phyloP scores from a whole-genome alignment of 2,888 invertebrate genomes.

The Diploptera punctata region DNA sequence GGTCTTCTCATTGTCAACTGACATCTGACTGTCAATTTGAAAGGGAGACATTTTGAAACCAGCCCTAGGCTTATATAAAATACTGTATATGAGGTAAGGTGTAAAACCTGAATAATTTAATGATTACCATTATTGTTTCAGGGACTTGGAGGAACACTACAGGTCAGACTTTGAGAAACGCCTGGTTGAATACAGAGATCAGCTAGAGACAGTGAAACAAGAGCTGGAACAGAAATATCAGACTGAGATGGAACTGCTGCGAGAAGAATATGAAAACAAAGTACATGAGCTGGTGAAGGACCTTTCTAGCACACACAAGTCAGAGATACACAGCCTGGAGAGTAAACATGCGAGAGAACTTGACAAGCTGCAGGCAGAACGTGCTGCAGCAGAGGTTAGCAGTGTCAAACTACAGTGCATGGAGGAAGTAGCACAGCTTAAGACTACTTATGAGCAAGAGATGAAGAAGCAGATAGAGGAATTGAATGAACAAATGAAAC shows the following conservation, averaged over 20 bases:
- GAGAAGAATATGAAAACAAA: slow-evolving; percentile 53
- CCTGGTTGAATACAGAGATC: slow-evolving; percentile 46
- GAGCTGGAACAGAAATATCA: slow-evolving; percentile 57
- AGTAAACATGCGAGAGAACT: slow-evolving; percentile 60
- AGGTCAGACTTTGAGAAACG: slow-evolving; percentile 33
- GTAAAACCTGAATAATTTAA: no score
- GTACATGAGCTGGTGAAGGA: slow-evolving; percentile 51
- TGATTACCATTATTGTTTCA: no score
- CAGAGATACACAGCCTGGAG: slow-evolving; percentile 57
- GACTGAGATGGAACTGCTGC: slow-evolving; percentile 52
- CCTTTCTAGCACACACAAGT: slow-evolving; percentile 57
- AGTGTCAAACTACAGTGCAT: not conserved
- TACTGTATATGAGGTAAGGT: no score
- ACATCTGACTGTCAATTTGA: no score
- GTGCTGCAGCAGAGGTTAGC: not conserved
- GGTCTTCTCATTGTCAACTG: no score
- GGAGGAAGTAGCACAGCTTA: not conserved
- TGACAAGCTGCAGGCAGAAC: not conserved
- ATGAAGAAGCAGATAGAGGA: not conserved
- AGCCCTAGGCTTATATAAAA: no score
- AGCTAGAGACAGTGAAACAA: slow-evolving; percentile 47
- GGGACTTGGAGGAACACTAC: slow-evolving; percentile 35
- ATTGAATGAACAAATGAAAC: not conserved
- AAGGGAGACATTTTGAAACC: no score
- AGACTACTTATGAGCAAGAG: not conserved